Evolutionary conservation across 1,140 invertebrate species (phyloP).

Genomic region (Neotoxoptera formosana): DNA sequence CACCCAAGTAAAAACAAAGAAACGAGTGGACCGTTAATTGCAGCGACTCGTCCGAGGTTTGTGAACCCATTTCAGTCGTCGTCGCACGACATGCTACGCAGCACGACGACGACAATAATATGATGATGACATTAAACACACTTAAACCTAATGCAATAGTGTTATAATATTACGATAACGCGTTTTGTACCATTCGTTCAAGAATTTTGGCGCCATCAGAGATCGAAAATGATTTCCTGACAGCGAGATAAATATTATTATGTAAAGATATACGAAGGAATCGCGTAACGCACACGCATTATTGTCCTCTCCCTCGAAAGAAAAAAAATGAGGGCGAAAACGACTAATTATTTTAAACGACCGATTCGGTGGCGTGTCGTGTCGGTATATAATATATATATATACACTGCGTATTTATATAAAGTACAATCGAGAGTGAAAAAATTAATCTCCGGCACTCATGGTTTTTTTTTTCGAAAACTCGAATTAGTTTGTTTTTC

Average conservation of each 20-base stretch:
- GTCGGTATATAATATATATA: background rate
- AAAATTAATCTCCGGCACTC: background rate
- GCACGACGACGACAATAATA: too few relatives aligned
- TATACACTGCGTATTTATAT: too few relatives aligned
- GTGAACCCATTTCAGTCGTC: conserved; percentile 15
- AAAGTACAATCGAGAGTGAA: background rate
- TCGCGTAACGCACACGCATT: background rate
- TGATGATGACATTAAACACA: background rate
- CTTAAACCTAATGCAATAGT: background rate
- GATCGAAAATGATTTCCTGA: background rate
- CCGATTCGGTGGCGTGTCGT: background rate
- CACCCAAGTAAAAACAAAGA: background rate
- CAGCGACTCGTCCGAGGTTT: background rate
- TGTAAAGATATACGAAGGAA: background rate
- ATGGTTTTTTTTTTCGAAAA: background rate
- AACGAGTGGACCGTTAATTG: background rate
- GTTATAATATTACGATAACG: background rate
- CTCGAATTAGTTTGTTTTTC: background rate
- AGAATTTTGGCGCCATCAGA: background rate
- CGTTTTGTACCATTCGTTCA: background rate
- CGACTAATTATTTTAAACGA: conserved; percentile 46
- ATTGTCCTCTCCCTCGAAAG: background rate
- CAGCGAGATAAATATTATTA: background rate
- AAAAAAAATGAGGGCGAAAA: conserved; percentile 1
- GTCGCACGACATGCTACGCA: background rate